Evolutionary conservation across 2,797 vertebrate genomes (phyloP), one percentile per base, ranked within the genome.

Genomic region (Sebastes vulpes): DNA sequence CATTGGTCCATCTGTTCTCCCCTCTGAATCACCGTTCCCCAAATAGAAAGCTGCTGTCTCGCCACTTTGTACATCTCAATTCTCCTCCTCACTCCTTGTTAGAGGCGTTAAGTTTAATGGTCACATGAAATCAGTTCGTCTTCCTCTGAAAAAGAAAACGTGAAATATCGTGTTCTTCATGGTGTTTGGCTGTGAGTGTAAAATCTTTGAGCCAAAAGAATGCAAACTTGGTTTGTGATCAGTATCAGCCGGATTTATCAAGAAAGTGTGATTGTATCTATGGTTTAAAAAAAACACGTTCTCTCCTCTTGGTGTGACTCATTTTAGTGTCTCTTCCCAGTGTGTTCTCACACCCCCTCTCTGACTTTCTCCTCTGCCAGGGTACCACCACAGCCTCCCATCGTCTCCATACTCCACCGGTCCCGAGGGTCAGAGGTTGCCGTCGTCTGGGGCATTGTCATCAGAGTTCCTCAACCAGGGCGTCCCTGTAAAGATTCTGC

Each of bases 301-400:
- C 58, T 56, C 10, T 38, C 32, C 8, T 71, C 32, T 65, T 46
- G 8, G 10, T 56, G 0, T 57, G 54, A 54, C 16, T 54, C 28
- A 32, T 54, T 54, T n/a, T 26, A 18, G 11, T 32, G 0, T 16
- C 8, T 65, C 42, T 66, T 11, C 38, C 48, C 32, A 25, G 10
- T 63, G 57, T 5, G 9, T 18, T 23, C n/a, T 59, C 28, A 38
- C 42, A 2, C 42, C 57, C 31, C n/a, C 56, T 65, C n/a, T 65
- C 26, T 74, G 1, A 31, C 28, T 18, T 9, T 38, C 29, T 83
- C 53, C 26, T 75, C 10, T 73, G 20, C 42, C 88, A 98, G 97
- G 97, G 75, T 96, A 95, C 75, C 96, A 97, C 67, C 96, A 97
- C 93, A 98, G 97, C 93, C 94, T 97, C 52, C 97, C 97, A 0